phyloP scores from a whole-genome alignment of 1,140 invertebrate genomes.

The Drosophila ohnishii region DNA sequence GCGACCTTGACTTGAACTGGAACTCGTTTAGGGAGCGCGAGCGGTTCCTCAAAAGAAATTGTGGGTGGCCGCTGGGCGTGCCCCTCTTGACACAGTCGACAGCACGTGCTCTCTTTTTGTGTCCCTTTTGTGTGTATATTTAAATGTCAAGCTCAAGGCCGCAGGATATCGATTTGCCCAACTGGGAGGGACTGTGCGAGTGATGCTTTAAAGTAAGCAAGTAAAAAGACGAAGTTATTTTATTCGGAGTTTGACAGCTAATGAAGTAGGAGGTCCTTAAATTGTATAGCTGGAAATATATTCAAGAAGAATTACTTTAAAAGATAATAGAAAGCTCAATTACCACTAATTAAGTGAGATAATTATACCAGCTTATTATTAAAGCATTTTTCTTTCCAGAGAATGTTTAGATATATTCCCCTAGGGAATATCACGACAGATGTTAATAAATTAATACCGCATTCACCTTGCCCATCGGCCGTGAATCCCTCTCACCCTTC shows the following conservation, averaged over 20 bases:
- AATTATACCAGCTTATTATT: not conserved
- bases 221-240: not conserved
- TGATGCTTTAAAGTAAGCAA: conserved; percentile 6
- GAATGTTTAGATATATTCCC: not conserved
- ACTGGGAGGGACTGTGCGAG: conserved; percentile 21
- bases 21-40: conserved; percentile 65
- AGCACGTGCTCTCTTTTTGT: conserved; percentile 72
- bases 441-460: conserved; percentile 26
- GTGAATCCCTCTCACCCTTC: conserved; percentile 4
- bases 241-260: not conserved
- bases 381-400: not conserved
- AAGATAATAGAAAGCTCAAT: not conserved
- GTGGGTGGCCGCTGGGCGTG: conserved; percentile 42
- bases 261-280: not conserved
- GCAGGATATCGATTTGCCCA: conserved; percentile 61
- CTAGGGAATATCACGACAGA: conserved; percentile 20
- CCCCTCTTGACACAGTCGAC: conserved; percentile 72
- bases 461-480: conserved; percentile 39
- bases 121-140: conserved; percentile 4
- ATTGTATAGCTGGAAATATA: not conserved
- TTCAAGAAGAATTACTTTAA: not conserved
- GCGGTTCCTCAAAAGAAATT: conserved; percentile 17
- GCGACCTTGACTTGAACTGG: conserved; percentile 64
- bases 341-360: not conserved
- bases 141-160: conserved; percentile 61